Conservation (phyloP, 2,888 invertebrate genomes). For the Psylliodes chrysocephalus region DNA sequence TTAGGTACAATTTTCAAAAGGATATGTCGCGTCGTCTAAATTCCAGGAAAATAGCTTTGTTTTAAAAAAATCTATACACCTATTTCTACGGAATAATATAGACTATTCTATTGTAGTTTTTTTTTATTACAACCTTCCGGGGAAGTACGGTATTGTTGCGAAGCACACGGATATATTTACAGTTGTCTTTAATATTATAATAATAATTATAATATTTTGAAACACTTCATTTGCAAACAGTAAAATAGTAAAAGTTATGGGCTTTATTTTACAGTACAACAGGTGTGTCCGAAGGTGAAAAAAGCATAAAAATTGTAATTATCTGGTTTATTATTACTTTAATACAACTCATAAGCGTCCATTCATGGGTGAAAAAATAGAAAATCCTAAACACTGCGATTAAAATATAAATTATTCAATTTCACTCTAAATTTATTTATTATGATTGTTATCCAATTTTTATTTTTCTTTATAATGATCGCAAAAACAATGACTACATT, state of each 20-base stretch:
- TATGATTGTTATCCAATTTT: too few species aligned
- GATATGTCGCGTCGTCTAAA: too few species aligned
- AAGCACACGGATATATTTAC: neutral
- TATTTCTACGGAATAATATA: neutral
- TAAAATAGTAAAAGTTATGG: conserved; percentile 11
- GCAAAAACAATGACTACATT: too few species aligned
- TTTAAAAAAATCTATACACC: neutral
- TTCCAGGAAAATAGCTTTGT: too few species aligned
- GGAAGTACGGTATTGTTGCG: neutral
- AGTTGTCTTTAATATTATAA: neutral
- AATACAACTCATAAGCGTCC: too few species aligned
- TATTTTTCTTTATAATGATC: too few species aligned
- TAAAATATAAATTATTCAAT: too few species aligned
- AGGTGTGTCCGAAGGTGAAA: conserved; percentile 17
- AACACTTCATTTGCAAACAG: conserved; percentile 15
- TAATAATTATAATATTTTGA: conserved; percentile 3
- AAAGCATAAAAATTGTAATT: neutral
- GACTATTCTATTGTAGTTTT: neutral
- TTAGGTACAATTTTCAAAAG: too few species aligned
- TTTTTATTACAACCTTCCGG: neutral
- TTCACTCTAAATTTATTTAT: too few species aligned
- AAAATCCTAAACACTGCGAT: too few species aligned
- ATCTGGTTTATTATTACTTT: neutral
- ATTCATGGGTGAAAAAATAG: too few species aligned
- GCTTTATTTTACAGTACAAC: conserved; percentile 22